Percentiles rank a stretch among this genome's conserved stretches.
These are phyloP conservation scores for Harpalus rubripes DNA, from an alignment of 2,888 invertebrate genomes.

Conservation along the genomic window DNA sequence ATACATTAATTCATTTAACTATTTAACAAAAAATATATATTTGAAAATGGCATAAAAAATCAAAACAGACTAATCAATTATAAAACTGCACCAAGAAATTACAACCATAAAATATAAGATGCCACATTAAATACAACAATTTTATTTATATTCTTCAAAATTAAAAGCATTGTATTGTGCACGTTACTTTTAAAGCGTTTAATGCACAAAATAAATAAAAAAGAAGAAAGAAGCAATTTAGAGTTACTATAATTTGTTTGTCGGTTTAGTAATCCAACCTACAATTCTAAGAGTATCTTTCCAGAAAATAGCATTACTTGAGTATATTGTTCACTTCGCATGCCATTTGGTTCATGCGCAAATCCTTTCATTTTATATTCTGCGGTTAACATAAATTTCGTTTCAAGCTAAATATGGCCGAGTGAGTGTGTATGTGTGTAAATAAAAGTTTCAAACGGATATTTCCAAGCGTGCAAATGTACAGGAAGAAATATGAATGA, in stretches of 20 bases:
- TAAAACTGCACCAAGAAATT: no score
- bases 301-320: constrained; percentile 17
- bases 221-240: background rate
- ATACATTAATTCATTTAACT: no score
- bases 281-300: background rate
- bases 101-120: no score
- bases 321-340: constrained; percentile 34
- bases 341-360: constrained; percentile 33
- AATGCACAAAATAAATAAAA: constrained; percentile 4
- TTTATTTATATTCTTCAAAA: background rate
- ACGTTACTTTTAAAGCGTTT: background rate
- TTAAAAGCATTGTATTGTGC: background rate
- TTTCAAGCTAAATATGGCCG: constrained; percentile 30
- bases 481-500: constrained; percentile 39
- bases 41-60: no score
- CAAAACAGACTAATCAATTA: no score
- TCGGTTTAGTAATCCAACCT: constrained; percentile 19
- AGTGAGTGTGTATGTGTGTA: constrained; percentile 30
- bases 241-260: constrained; percentile 8
- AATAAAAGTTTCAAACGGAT: constrained; percentile 42
- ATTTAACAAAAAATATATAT: no score
- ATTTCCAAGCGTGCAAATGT: constrained; percentile 8
- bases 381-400: constrained; percentile 33
- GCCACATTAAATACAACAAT: no score
- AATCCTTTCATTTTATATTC: constrained; percentile 45